Conservation (phyloP, 2,113 vertebrate genomes). For the Vulpes lagopus region DNA sequence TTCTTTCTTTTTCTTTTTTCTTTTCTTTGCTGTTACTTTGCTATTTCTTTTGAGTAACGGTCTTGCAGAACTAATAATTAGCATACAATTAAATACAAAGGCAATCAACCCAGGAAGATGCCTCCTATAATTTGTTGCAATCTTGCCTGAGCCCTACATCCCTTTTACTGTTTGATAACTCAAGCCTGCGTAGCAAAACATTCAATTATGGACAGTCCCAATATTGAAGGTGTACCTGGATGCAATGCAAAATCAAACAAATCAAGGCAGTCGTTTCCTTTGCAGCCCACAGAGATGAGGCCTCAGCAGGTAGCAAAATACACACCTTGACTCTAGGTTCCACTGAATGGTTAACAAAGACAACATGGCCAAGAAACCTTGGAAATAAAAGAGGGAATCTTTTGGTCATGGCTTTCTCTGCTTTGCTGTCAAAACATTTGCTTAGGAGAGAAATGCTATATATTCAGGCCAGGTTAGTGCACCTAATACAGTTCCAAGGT, state of each 20-base stretch:
- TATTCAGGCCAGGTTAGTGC: conserved; percentile 25
- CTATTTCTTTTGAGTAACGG: conserved; percentile 34
- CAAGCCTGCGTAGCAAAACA: not conserved
- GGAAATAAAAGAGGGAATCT: not conserved
- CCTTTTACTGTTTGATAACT: conserved; percentile 49
- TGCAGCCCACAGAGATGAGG: not conserved
- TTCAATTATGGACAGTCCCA: conserved; percentile 56
- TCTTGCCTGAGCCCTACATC: not conserved
- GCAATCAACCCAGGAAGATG: conserved; percentile 62
- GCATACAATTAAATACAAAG: conserved; percentile 69
- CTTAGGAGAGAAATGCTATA: not conserved
- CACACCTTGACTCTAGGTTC: not conserved
- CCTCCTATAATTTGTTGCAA: conserved; percentile 63
- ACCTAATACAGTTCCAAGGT: not conserved
- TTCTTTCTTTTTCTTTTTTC: not conserved
- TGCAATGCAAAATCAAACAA: conserved; percentile 23
- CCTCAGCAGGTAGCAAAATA: not conserved
- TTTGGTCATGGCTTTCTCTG: not conserved
- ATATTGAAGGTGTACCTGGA: conserved; percentile 54
- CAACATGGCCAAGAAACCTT: not conserved
- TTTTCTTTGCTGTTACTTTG: conserved; percentile 25
- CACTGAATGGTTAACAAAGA: not conserved
- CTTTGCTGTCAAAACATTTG: conserved; percentile 45
- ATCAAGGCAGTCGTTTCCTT: not conserved
- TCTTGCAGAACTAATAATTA: conserved; percentile 75